Conservation (phyloP, 1,140 invertebrate genomes). For the Bombus waltoni region DNA sequence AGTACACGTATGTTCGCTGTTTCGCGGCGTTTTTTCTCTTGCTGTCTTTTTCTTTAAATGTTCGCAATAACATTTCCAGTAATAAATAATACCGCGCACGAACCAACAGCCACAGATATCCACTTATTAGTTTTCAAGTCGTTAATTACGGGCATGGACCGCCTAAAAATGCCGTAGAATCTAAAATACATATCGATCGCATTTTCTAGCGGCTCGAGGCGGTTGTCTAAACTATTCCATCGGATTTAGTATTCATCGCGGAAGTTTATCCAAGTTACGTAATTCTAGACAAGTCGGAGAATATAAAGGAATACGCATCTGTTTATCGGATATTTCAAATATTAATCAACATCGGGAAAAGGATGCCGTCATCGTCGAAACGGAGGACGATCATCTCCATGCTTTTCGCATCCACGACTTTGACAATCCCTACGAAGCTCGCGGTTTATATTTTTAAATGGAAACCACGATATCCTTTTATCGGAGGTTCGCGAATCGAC, state of each 20-base stretch:
- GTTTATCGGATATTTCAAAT: background rate
- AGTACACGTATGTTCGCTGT: background rate
- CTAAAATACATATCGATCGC: background rate
- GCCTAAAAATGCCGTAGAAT: background rate
- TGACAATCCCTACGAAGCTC: too few species aligned
- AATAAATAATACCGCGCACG: background rate
- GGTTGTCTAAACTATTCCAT: constrained; percentile 11
- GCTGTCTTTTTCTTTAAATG: background rate
- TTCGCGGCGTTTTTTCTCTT: too few species aligned
- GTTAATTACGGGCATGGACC: background rate
- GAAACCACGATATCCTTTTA: too few species aligned
- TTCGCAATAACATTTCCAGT: background rate
- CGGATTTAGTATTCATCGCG: background rate
- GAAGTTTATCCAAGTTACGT: background rate
- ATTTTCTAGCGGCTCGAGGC: background rate
- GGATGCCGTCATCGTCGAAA: too few species aligned
- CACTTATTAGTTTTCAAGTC: background rate
- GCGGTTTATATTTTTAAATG: too few species aligned
- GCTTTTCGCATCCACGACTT: background rate
- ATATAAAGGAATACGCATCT: background rate
- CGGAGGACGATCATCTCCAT: background rate
- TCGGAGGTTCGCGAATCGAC: too few species aligned
- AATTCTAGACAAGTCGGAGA: background rate
- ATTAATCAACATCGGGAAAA: background rate
- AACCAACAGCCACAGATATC: background rate